A percentile compares a stretch with the other conserved stretches of the same genome.
Evolutionary conservation across 2,113 vertebrate species (phyloP).

Genomic region (Tragelaphus strepsiceros): DNA sequence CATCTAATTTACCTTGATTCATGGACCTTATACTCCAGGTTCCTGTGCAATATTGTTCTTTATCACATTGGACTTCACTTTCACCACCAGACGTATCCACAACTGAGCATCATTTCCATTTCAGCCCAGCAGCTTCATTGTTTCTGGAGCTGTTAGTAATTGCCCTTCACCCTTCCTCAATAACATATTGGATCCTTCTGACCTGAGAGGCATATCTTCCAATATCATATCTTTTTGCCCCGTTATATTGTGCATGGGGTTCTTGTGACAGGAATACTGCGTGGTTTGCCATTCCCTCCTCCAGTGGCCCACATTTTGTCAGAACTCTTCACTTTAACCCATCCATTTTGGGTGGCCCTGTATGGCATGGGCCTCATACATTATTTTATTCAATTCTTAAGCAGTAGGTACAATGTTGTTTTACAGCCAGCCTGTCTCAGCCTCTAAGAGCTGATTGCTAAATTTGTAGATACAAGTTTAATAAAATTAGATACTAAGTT

Average conservation of each 20-base stretch:
- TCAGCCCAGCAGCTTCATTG: background rate
- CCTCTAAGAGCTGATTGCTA: background rate
- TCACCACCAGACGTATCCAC: background rate
- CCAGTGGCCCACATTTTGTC: background rate
- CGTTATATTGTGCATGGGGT: background rate
- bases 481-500: background rate
- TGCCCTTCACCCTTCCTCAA: background rate
- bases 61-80: background rate
- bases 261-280: background rate
- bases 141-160: background rate
- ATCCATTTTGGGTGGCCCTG: background rate
- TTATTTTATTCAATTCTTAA: background rate
- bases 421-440: background rate
- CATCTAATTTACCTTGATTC: background rate
- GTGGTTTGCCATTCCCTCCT: background rate
- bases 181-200: background rate
- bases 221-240: background rate
- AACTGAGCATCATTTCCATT: background rate
- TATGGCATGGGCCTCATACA: background rate
- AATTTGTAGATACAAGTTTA: background rate
- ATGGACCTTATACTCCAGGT: background rate
- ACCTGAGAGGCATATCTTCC: background rate
- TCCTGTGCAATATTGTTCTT: background rate
- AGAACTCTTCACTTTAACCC: background rate
- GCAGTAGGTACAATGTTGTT: background rate